These are phyloP conservation scores for Anthopleura sola DNA, from an alignment of 64 coral and sea anemone species.

Conservation along the genomic window DNA sequence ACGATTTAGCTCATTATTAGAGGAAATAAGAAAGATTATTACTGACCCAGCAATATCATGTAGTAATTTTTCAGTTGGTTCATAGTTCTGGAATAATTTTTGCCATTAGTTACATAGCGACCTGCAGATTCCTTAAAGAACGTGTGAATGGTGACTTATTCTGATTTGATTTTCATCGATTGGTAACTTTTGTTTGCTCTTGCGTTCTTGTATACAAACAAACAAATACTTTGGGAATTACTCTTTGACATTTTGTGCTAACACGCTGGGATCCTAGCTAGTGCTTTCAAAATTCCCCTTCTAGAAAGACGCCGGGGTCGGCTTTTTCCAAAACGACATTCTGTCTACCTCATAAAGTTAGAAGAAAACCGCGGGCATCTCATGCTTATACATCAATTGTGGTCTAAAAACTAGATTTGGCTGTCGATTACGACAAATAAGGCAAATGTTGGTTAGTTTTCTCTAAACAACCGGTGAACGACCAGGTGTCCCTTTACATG, in stretches of 20 bases:
- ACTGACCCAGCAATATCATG: background rate
- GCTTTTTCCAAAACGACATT: background rate
- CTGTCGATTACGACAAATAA: background rate
- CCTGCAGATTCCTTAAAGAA: background rate
- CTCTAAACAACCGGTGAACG: background rate
- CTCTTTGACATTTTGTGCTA: background rate
- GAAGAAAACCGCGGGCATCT: background rate
- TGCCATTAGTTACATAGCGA: background rate
- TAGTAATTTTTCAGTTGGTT: background rate
- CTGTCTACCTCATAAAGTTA: background rate
- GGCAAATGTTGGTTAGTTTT: background rate
- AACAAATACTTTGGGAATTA: background rate
- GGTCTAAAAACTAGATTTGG: background rate
- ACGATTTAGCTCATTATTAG: background rate
- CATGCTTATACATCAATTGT: background rate
- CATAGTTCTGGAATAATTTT: background rate
- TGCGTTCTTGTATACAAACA: background rate
- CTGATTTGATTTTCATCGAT: background rate
- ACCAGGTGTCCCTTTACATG: background rate
- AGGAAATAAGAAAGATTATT: background rate
- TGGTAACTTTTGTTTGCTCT: background rate
- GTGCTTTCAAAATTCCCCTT: background rate
- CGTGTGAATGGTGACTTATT: background rate
- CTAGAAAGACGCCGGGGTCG: background rate
- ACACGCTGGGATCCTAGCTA: background rate